Evolutionary conservation across 37 sponge, comb jelly and placozoan species (phyloP), one percentile per base, ranked within the genome.

Genomic region (Theonella swinhoei): DNA sequence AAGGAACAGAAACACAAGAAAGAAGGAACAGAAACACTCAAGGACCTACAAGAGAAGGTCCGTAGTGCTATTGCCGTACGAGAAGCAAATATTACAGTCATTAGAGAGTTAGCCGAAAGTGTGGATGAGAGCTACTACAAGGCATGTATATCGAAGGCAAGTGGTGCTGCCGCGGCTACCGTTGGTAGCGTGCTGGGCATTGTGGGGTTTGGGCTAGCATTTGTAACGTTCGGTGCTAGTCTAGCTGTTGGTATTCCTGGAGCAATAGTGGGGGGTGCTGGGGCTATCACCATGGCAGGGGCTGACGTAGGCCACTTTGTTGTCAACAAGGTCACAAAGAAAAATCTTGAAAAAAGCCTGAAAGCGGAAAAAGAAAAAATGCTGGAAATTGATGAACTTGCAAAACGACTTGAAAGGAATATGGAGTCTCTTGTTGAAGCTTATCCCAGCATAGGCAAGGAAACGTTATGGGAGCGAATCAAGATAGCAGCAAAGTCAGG

Each of bases 211-310:
- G 76, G 75, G 11, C 42, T 74, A 1, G 64, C 68, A 42, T 75
- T 75, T 64, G 67, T 83, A 75, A 83, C 84, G 2, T 83, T 83
- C 38, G 84, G 84, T 29, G 84, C 76, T 29, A 74, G 84, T 39
- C 76, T 83, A 64, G 76, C 42, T 3, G 31, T 83, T 4, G 22
- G 17, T 37, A 25, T 65, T 5, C 54, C 31, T 39, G 80, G 80
- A 24, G 70, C 60, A 32, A 31, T 40, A 4, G 3, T 80, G 4
- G 80, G 47, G 3, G 80, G 31, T 28, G 70, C 70, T 80, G 80
- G 80, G 24, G 80, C 47, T 41, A 40, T 67, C 29, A 80, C 80
- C 25, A 75, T 74, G 47, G 84, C 65, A 32, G 84, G 84, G 9
- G 75, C 84, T 25, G 75, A 74, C 37, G 4, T 83, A n/a, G 84